phyloP scores from a whole-genome alignment of 2,888 invertebrate genomes.

The Therioaphis trifolii region DNA sequence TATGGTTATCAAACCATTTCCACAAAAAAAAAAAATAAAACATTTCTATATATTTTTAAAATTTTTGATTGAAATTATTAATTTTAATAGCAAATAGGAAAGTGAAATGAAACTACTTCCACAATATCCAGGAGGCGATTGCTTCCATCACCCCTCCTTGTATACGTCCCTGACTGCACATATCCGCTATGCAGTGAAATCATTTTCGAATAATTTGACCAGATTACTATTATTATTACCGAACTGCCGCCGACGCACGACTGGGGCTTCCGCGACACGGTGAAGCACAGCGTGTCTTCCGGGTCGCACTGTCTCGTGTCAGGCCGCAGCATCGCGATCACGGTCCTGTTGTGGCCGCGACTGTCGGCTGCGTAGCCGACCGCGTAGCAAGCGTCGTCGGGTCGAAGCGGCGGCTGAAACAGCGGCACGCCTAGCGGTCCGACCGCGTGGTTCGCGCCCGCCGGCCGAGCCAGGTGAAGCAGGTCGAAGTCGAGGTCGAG shows the following conservation, averaged over 20 bases:
- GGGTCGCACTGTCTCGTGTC: not conserved
- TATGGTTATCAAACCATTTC: too few species aligned
- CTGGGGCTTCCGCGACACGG: slow-evolving; percentile 33
- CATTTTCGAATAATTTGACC: too few species aligned
- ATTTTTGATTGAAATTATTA: too few species aligned
- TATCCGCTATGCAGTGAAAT: too few species aligned
- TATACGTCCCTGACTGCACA: too few species aligned
- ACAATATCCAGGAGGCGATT: too few species aligned
- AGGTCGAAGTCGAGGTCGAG: slow-evolving; percentile 74
- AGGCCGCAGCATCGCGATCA: not conserved
- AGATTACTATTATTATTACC: too few species aligned
- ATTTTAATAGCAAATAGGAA: too few species aligned
- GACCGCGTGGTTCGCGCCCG: slow-evolving; percentile 75
- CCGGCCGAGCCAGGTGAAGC: slow-evolving; percentile 74
- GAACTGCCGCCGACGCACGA: slow-evolving; percentile 5
- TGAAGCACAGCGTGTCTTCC: slow-evolving; percentile 39
- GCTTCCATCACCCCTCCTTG: too few species aligned
- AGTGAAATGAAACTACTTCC: too few species aligned
- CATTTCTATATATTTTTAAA: too few species aligned
- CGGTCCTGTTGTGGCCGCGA: not conserved
- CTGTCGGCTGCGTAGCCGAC: not conserved
- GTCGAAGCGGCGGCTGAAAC: not conserved
- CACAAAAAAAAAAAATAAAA: too few species aligned
- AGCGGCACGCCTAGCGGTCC: slow-evolving; percentile 70
- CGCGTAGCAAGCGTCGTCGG: slow-evolving; percentile 29